Evolutionary conservation across 2,888 invertebrate species (phyloP), one percentile per base, ranked within the genome.

Genomic region (Trisateles emortualis): DNA sequence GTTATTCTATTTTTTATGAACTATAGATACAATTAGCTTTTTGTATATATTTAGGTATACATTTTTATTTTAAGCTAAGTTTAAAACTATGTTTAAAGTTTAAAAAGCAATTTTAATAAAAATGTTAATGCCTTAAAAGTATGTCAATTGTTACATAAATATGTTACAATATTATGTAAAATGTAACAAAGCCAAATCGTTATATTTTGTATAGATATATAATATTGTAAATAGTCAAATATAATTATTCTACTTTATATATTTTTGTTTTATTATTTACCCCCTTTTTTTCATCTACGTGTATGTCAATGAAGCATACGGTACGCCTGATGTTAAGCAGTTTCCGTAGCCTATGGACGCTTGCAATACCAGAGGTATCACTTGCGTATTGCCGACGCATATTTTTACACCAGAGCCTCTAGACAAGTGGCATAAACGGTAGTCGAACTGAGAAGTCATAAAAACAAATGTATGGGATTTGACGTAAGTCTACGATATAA

Each of bases 191-290:
- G 52, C 64, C 67, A 73, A 75, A 68, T 64, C 22, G 35, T 62
- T 64, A 54, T 59, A 48, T 64, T 22, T 66, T 70, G 55, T 60
- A 49, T 56, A 68, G 32, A 52, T 53, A 50, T 59, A 64, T 52
- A 50, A 42, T 62, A 51, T 55, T 72, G 70, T 70, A 71, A 71
- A 60, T 68, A 70, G 64, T 53, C 50, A 52, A 71, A 71, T 68
- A 68, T 57, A 68, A 26, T 40, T 51, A 51, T 64, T 51, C 38
- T 59, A 55, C 39, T 53, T 26, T 32, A 13, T 11, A 6, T n/a
- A 1, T 36, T 48, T 45, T 33, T 53, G 48, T 50, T 50, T 24
- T 41, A 38, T 52, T 14, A 30, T 0, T 0, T 29, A 52, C 57
- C 10, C 26, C 54, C 10, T 29, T 29, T 0, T n/a, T 29, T 29